Evolutionary conservation across 2,888 invertebrate genomes (phyloP).

Genomic region (Pogonocherus hispidulus): DNA sequence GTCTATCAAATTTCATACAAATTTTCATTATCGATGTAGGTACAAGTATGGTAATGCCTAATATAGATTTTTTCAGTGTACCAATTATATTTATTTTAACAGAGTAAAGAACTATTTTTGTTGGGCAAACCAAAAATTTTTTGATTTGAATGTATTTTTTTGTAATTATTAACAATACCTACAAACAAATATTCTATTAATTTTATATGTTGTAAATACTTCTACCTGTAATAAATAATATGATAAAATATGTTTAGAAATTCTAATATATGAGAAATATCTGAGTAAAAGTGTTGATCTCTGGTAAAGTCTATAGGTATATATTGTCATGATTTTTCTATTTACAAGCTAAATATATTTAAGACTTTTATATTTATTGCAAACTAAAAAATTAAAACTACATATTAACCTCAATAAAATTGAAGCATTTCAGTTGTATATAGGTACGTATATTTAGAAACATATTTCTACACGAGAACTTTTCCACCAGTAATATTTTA

Average conservation of each 20-base stretch:
- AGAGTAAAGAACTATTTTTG: too few relatives aligned
- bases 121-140: too few relatives aligned
- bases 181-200: neutral
- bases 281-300: slow-evolving; percentile 1
- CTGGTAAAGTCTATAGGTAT: slow-evolving; percentile 3
- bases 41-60: slow-evolving; percentile 2
- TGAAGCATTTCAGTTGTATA: slow-evolving; percentile 31
- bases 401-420: slow-evolving; percentile 6
- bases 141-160: too few relatives aligned
- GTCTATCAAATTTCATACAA: slow-evolving; percentile 6
- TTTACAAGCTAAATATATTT: slow-evolving; percentile 1
- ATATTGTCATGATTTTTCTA: slow-evolving; percentile 20
- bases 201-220: slow-evolving; percentile 28
- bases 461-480: too few relatives aligned
- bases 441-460: too few relatives aligned
- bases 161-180: too few relatives aligned
- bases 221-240: neutral
- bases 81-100: too few relatives aligned
- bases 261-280: neutral
- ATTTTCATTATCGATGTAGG: slow-evolving; percentile 12
- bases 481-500: too few relatives aligned
- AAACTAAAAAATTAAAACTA: slow-evolving; percentile 16
- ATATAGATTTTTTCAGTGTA: neutral
- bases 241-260: neutral
- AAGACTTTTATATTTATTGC: slow-evolving; percentile 23